Percentiles rank a stretch among this genome's conserved stretches.
Conservation (phyloP, 2,797 vertebrate species). For the Falco cherrug region DNA sequence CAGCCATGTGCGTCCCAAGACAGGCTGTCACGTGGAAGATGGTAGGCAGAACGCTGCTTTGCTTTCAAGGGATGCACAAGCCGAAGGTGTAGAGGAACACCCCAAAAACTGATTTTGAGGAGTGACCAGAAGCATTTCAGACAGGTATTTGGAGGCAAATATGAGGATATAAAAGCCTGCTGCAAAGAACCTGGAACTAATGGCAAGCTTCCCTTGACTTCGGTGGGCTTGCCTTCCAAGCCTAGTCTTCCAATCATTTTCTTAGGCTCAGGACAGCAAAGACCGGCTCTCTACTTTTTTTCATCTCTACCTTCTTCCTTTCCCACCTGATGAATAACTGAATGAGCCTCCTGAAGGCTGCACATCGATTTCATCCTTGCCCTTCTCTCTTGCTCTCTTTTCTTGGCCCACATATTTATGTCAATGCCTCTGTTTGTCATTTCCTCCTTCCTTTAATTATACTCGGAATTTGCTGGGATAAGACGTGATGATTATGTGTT, state of each 20-base stretch:
- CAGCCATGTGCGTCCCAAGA: background rate
- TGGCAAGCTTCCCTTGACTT: background rate
- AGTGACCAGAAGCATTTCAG: background rate
- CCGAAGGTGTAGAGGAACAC: background rate
- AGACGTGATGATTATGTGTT: background rate
- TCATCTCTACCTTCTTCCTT: background rate
- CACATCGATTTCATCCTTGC: background rate
- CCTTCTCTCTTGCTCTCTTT: background rate
- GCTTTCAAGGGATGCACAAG: background rate
- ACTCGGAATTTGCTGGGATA: background rate
- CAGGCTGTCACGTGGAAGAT: background rate
- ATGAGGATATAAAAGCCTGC: background rate
- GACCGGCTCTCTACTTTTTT: background rate
- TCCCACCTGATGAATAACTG: background rate
- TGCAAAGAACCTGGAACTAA: background rate
- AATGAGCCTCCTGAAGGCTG: background rate
- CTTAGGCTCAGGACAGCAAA: background rate
- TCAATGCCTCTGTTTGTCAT: background rate
- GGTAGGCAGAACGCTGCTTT: background rate
- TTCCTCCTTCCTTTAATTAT: background rate
- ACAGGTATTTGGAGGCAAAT: background rate
- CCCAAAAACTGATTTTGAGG: background rate
- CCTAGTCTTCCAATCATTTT: background rate
- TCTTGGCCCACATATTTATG: background rate
- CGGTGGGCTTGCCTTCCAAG: fast-evolving